A percentile compares a stretch with the other conserved stretches of the same genome.
Evolutionary conservation across 2,888 invertebrate genomes (phyloP).

Genomic region (Gymnocheta viridis): DNA sequence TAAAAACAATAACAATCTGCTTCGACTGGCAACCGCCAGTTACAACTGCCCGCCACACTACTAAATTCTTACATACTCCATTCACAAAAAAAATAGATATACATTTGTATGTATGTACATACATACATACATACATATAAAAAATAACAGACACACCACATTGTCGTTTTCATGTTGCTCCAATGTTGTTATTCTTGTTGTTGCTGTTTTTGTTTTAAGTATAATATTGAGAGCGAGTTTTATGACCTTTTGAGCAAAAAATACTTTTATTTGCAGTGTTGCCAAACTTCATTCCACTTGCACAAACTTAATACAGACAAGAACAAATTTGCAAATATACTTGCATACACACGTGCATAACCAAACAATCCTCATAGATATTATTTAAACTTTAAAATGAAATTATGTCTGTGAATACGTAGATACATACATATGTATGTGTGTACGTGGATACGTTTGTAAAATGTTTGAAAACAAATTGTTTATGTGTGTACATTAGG

Average conservation of each 20-base stretch:
- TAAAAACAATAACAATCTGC: slow-evolving; percentile 45
- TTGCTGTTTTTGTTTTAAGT: slow-evolving; percentile 51
- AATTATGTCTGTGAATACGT: slow-evolving; percentile 41
- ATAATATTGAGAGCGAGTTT: slow-evolving; percentile 70
- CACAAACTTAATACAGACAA: slow-evolving; percentile 53
- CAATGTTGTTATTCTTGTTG: slow-evolving; percentile 51
- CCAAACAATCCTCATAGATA: slow-evolving; percentile 45
- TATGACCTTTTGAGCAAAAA: slow-evolving; percentile 68
- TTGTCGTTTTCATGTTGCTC: slow-evolving; percentile 66
- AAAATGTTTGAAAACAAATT: slow-evolving; percentile 46
- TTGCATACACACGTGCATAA: slow-evolving; percentile 23
- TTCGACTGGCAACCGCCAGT: slow-evolving; percentile 47
- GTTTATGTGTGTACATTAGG: slow-evolving; percentile 14
- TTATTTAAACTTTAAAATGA: slow-evolving; percentile 50
- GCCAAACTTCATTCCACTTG: slow-evolving; percentile 70
- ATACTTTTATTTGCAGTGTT: slow-evolving; percentile 66
- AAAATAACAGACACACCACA: slow-evolving; percentile 64
- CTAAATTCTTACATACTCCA: neutral
- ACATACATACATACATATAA: neutral
- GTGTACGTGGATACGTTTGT: slow-evolving; percentile 19
- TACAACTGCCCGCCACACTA: slow-evolving; percentile 43
- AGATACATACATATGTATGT: slow-evolving; percentile 33
- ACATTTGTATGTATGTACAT: neutral
- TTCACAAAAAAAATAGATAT: too few relatives aligned
- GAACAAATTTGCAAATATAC: slow-evolving; percentile 6